Conservation (phyloP, 2,888 invertebrate genomes). For the Tipula confusa region DNA sequence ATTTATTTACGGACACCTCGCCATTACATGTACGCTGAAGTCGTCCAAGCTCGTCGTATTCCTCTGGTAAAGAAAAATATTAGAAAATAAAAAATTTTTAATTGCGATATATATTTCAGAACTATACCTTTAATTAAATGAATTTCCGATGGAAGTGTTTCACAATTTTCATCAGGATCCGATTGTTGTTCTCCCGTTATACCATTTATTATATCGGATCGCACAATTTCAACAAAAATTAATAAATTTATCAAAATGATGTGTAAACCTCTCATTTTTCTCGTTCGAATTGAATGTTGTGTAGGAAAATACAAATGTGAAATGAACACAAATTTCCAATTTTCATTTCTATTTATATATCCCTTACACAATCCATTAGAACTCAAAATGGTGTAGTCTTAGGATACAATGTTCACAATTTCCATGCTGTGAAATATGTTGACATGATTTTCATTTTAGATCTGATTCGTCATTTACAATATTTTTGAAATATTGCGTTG, state of each 20-base stretch:
- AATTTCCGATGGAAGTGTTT: slow-evolving; percentile 79
- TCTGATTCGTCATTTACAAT: too few relatives aligned
- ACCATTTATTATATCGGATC: neutral
- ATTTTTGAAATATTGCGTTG: too few relatives aligned
- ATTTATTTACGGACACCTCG: slow-evolving; percentile 86
- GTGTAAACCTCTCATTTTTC: neutral
- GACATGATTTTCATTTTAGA: neutral
- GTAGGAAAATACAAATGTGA: neutral
- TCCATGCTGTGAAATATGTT: neutral
- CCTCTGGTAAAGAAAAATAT: slow-evolving; percentile 54
- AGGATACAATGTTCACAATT: neutral
- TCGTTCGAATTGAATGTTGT: neutral
- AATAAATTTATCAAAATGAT: neutral
- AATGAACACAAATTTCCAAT: neutral
- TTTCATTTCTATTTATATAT: neutral
- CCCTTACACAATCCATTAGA: neutral
- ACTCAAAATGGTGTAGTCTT: neutral
- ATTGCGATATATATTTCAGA: neutral
- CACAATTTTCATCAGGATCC: slow-evolving; percentile 67
- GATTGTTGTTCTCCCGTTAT: neutral
- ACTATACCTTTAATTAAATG: slow-evolving; percentile 78
- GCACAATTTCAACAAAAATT: neutral
- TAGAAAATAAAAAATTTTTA: neutral
- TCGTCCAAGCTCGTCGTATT: slow-evolving; percentile 79
- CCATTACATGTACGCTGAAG: slow-evolving; percentile 82